These are phyloP conservation scores for Panagrolaimus sp. DNA, from an alignment of 1,140 invertebrate species.

Conservation along the genomic window DNA sequence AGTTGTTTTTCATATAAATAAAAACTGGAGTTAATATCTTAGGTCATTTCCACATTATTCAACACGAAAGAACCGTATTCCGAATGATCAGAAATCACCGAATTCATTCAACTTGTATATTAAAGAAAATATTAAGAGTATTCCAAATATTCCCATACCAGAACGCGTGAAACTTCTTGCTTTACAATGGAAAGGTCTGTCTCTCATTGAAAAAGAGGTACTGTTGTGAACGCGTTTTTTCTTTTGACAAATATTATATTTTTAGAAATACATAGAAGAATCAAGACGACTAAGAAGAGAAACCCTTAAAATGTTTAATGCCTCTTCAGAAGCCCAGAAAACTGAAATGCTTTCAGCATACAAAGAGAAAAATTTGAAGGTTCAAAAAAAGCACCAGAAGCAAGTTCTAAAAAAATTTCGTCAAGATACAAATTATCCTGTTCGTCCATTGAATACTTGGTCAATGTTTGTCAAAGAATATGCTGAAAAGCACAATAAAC, in stretches of 20 bases:
- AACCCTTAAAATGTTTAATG: no score
- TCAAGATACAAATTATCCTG: not conserved
- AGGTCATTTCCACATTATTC: no score
- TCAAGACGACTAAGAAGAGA: not conserved
- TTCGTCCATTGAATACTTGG: not conserved
- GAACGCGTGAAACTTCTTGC: not conserved
- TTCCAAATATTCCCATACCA: not conserved
- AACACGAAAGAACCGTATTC: not conserved
- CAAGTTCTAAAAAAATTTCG: not conserved
- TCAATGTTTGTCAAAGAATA: no score
- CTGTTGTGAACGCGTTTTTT: not conserved
- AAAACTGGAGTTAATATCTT: no score
- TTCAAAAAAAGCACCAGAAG: not conserved
- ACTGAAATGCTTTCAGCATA: not conserved
- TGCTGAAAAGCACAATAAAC: no score
- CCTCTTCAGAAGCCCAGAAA: no score
- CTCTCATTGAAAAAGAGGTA: not conserved
- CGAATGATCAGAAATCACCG: not conserved
- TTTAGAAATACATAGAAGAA: conserved; percentile 14
- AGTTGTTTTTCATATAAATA: no score
- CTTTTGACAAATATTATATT: not conserved
- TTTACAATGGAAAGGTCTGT: not conserved
- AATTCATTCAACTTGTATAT: not conserved
- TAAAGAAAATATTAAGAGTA: not conserved
- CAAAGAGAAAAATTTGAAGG: not conserved